phyloP scores from a whole-genome alignment of 2,797 vertebrate genomes.

The Coranthus polyacanthus region DNA sequence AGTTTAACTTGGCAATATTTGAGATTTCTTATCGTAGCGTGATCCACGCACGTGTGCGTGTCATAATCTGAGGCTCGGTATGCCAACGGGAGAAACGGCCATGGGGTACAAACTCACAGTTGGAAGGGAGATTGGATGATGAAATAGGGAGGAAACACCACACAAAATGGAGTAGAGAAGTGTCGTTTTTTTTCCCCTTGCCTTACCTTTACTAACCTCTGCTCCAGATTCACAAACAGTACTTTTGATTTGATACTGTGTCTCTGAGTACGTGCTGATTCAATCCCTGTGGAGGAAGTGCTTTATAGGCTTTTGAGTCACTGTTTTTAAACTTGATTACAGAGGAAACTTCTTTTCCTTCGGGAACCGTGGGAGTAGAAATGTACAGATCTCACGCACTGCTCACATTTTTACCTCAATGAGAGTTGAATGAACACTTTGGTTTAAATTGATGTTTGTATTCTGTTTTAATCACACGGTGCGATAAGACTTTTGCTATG shows the following conservation, averaged over 20 bases:
- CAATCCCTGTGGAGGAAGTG: slow-evolving; percentile 32
- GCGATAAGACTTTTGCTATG: neutral
- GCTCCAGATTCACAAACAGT: slow-evolving; percentile 36
- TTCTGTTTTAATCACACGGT: neutral
- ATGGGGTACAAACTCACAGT: slow-evolving; percentile 40
- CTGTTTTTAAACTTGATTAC: slow-evolving; percentile 29
- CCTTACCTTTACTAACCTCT: slow-evolving; percentile 51
- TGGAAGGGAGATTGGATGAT: slow-evolving; percentile 72
- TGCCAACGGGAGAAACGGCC: slow-evolving; percentile 34
- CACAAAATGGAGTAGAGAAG: slow-evolving; percentile 35
- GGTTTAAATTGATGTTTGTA: neutral
- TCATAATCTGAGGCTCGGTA: slow-evolving; percentile 50
- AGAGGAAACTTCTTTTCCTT: neutral
- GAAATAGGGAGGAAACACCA: slow-evolving; percentile 71
- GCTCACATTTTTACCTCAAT: slow-evolving; percentile 1
- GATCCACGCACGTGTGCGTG: slow-evolving; percentile 34
- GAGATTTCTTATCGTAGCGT: slow-evolving; percentile 15
- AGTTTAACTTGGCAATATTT: slow-evolving; percentile 27
- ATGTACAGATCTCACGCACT: neutral
- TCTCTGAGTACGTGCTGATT: slow-evolving; percentile 33
- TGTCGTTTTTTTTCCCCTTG: neutral
- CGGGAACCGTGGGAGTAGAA: neutral
- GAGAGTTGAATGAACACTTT: slow-evolving; percentile 7
- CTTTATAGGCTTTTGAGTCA: slow-evolving; percentile 11
- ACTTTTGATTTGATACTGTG: slow-evolving; percentile 29